Base-by-base conservation (phyloP, 2,888 invertebrate species). In the Drosophila kambysellisi region DNA sequence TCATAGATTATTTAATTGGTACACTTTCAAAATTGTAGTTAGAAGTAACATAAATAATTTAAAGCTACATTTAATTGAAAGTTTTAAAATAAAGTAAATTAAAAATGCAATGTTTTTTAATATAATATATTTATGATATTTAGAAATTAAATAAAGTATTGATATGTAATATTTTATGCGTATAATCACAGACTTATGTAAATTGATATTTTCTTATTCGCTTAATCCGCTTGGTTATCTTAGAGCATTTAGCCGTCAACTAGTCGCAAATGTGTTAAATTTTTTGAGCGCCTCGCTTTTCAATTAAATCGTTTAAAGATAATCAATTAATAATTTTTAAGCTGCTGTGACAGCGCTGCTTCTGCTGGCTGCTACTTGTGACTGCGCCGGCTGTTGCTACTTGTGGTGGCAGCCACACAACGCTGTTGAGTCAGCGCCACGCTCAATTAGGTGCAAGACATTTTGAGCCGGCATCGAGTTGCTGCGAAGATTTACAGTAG, bases 361-460 rank as follows among this genome's bases (percentile, higher is more conserved):
- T 41, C 52, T 48, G 46, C 33, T 39, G 30, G 66, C 51, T 37
- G 15, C 50, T 41, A 57, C 15, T 20, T n/a, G 41, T 51, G 66
- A 12, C 32, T 54, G 30, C 43, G 50, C 43, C 35, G 46, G 46
- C 8, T 29, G 32, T 15, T n/a, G 29, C 32, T 59, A 29, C 5
- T 52, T 9, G n/a, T 32, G 35, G n/a, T 20, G 37, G 9, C n/a
- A n/a, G 25, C 35, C 9, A 9, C 15, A 39, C 48, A 17, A 9
- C 15, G 43, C 48, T 56, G 62, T 32, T 32, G 87, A 90, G 64
- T 87, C 89, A 89, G 87, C 59, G 63, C 51, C 57, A 67, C 46
- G 88, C 90, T 87, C 89, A 87, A 87, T 87, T 87, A 87, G 89
- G 87, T 89, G 84, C 84, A 84, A 87, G 90, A 90, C 88, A 81